These are phyloP conservation scores for Hedychridium roseum DNA, from an alignment of 2,888 invertebrate genomes.

Conservation along the genomic window DNA sequence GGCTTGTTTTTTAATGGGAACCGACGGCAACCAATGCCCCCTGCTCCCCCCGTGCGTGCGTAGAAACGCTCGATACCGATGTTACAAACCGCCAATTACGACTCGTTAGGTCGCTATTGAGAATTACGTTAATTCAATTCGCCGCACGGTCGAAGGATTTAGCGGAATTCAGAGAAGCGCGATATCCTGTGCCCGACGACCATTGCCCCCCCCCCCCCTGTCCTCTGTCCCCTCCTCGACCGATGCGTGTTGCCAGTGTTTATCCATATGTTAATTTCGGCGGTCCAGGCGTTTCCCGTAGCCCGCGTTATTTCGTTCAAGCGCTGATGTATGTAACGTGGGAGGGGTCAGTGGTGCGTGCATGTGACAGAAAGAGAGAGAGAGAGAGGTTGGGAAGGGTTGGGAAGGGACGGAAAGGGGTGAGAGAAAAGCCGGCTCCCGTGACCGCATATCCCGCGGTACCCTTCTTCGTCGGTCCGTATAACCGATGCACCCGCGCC, in stretches of 20 bases:
- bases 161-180: constrained; percentile 22
- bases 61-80: no score
- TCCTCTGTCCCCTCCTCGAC: constrained; percentile 11
- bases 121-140: not conserved
- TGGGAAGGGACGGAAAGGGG: no score
- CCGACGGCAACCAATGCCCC: no score
- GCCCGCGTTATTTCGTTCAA: constrained; percentile 29
- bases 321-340: constrained; percentile 28
- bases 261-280: constrained; percentile 47
- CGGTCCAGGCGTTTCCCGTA: constrained; percentile 17
- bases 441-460: constrained; percentile 1
- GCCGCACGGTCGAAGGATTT: not conserved
- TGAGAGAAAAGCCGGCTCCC: no score
- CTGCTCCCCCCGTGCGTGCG: no score
- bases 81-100: no score
- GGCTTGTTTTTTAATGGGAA: no score
- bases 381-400: no score
- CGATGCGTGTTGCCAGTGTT: constrained; percentile 33
- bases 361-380: not conserved
- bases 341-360: constrained; percentile 8
- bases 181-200: constrained; percentile 33
- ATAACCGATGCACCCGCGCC: constrained; percentile 28
- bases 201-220: constrained; percentile 4
- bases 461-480: constrained; percentile 11
- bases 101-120: not conserved